Evolutionary conservation across 2,113 vertebrate species (phyloP), one percentile per base, ranked within the genome.

Genomic region (Vanacampus margaritifer): DNA sequence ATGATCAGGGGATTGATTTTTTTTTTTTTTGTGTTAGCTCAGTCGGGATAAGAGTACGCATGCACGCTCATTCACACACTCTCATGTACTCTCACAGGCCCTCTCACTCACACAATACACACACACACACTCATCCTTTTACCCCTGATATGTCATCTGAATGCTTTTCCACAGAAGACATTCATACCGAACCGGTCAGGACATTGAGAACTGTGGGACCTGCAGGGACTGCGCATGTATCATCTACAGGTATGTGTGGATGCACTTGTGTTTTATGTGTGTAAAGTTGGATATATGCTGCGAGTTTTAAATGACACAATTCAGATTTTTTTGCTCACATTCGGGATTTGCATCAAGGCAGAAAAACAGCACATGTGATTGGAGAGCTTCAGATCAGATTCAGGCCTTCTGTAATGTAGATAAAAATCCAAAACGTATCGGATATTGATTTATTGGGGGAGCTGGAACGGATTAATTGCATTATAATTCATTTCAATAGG

Each of bases 211-310:
- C 93, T 94, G 94, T 9, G 94, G 94, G 68, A 94, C 94, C 72
- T 95, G 94, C 89, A 92, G 94, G 71, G 94, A 95, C 90, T 95
- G 94, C 0, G 94, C 93, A 73, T 95, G 94, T 88, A 95, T 95
- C 89, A 94, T 95, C 90, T 95, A 95, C 90, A 95, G 94, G 94
- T 95, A 88, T 16, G 69, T 16, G 69, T 36, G 46, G 16, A 45
- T 24, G 39, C 61, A 69, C 35, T 41, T 14, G 26, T 62, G 60
- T 32, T 32, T 63, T 60, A 37, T 64, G 24, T 64, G 24, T 43
- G 5, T 3, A 32, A 16, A 6, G 32, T 21, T n/a, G 3, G 3
- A 23, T 57, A n/a, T n/a, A n/a, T n/a, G n/a, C n/a, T n/a, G n/a
- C n/a, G n/a, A 32, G 6, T 26, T 35, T 28, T 58, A 46, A 46